A percentile compares a stretch with the other conserved stretches of the same genome.
Evolutionary conservation across 2,888 invertebrate species (phyloP).

Genomic region (Temnothorax ravouxi): DNA sequence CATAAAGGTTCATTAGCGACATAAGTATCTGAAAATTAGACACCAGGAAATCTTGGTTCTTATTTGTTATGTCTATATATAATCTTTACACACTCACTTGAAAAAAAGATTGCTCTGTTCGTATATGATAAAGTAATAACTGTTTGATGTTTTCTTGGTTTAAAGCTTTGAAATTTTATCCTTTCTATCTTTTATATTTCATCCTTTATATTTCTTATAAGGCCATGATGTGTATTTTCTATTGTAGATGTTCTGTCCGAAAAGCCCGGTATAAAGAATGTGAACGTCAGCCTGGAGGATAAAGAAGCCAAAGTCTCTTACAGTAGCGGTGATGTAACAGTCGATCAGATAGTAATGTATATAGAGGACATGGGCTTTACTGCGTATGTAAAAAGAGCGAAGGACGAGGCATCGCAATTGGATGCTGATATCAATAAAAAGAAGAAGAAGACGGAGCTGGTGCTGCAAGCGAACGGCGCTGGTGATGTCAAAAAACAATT

Average conservation of each 20-base stretch:
- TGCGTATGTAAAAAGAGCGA: slow-evolving; percentile 87
- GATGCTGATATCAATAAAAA: background rate
- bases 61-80: background rate
- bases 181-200: background rate
- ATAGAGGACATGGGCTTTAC: slow-evolving; percentile 95
- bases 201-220: background rate
- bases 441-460: slow-evolving; percentile 69
- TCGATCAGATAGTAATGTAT: slow-evolving; percentile 89
- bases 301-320: slow-evolving; percentile 90
- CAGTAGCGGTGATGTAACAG: slow-evolving; percentile 86
- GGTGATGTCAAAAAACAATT: slow-evolving; percentile 73
- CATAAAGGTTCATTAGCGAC: background rate
- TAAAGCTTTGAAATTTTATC: background rate
- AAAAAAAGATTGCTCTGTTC: background rate
- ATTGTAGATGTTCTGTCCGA: slow-evolving; percentile 88
- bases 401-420: background rate
- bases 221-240: background rate
- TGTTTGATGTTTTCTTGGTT: background rate
- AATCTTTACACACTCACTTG: background rate
- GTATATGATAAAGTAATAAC: background rate
- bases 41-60: background rate
- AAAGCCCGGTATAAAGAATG: slow-evolving; percentile 89
- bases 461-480: slow-evolving; percentile 73
- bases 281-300: slow-evolving; percentile 89
- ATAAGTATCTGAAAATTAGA: background rate